A percentile compares a stretch with the other conserved stretches of the same genome.
Conservation (phyloP, 2,888 invertebrate species). For the Habroteleia sp. region DNA sequence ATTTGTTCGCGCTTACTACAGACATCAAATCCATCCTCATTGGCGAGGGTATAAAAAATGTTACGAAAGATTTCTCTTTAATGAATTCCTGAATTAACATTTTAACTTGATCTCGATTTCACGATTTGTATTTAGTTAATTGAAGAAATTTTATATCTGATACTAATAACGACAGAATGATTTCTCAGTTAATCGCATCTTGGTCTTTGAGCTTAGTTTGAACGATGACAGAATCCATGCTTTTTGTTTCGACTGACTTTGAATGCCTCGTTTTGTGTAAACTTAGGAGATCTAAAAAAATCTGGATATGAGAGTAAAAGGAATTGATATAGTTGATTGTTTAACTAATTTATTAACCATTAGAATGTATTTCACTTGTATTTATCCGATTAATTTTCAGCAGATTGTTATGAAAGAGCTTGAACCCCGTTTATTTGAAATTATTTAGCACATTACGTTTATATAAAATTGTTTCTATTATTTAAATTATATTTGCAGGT, state of each 20-base stretch:
- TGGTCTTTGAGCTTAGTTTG: neutral
- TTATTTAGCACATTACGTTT: too few species aligned
- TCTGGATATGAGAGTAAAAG: too few species aligned
- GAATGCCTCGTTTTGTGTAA: neutral
- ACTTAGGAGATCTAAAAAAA: too few species aligned
- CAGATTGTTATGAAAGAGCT: too few species aligned
- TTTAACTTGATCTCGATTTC: constrained; percentile 15
- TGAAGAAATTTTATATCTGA: constrained; percentile 10
- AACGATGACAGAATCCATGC: neutral
- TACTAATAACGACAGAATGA: constrained; percentile 17
- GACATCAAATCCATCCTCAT: constrained; percentile 80
- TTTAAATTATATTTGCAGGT: constrained; percentile 83
- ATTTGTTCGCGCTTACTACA: constrained; percentile 78
- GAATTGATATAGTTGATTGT: too few species aligned
- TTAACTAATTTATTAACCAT: neutral
- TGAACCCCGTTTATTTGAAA: too few species aligned
- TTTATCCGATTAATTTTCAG: too few species aligned
- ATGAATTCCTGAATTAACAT: constrained; percentile 18
- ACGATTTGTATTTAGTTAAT: constrained; percentile 2
- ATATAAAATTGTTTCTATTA: too few species aligned
- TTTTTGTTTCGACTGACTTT: neutral
- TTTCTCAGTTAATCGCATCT: constrained; percentile 15
- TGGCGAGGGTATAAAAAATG: constrained; percentile 76
- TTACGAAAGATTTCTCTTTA: constrained; percentile 18
- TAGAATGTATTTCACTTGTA: too few species aligned